These are phyloP conservation scores for Ceratothoa steindachneri DNA, from an alignment of 2,888 invertebrate species.

Conservation along the genomic window DNA sequence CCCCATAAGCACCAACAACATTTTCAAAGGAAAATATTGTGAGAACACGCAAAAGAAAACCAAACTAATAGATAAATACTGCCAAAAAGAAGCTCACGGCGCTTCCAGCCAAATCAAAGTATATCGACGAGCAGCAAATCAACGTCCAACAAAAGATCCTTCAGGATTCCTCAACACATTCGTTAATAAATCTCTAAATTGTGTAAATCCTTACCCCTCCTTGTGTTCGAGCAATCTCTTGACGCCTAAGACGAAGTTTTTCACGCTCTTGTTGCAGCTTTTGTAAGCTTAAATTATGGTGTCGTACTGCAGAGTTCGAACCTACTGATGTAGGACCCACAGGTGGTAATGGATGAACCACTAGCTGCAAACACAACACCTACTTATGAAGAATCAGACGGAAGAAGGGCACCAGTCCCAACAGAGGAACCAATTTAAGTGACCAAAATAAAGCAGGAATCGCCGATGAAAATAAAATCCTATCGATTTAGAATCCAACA, in stretches of 20 bases:
- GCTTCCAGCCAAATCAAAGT: background rate
- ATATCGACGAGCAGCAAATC: background rate
- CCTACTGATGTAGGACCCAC: constrained; percentile 32
- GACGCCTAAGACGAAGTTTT: constrained; percentile 78
- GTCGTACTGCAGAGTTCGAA: constrained; percentile 47
- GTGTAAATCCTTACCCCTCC: constrained; percentile 31
- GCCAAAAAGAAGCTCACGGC: too few relatives aligned
- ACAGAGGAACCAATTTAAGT: too few relatives aligned
- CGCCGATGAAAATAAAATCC: too few relatives aligned
- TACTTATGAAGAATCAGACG: too few relatives aligned
- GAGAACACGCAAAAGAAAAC: too few relatives aligned
- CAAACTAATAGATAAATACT: too few relatives aligned
- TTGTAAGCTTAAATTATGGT: constrained; percentile 63
- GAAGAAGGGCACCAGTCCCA: too few relatives aligned
- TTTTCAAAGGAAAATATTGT: too few relatives aligned
- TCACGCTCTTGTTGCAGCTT: constrained; percentile 83
- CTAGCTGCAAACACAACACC: constrained; percentile 19
- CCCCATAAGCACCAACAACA: too few relatives aligned
- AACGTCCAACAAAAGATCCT: background rate
- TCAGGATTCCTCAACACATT: background rate
- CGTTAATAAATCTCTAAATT: background rate
- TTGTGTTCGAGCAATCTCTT: constrained; percentile 83
- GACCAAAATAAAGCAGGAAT: too few relatives aligned
- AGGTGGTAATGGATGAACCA: constrained; percentile 38
- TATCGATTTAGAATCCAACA: too few relatives aligned